Evolutionary conservation across 2,888 invertebrate species (phyloP), one percentile per base, ranked within the genome.

Genomic region (Choristoneura rosaceana): DNA sequence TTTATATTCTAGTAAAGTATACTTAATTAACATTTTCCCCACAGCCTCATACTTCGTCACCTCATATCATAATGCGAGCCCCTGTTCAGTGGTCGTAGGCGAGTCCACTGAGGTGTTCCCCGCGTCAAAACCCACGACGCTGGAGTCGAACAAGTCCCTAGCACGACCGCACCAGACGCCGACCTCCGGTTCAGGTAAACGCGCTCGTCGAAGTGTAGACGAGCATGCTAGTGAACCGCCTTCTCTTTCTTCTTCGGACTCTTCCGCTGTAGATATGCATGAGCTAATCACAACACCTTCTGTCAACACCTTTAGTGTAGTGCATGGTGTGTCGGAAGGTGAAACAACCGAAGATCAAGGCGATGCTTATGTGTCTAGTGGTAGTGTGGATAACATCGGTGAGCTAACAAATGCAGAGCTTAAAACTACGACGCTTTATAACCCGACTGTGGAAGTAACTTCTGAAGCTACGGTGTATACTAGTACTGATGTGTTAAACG

Each of bases 51-150:
- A 97, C 92, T 95, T 97, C 82, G 95, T 97, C 83, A 97, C 97
- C 91, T 97, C 97, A 90, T 97, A 97, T 94, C 96, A 97, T 91
- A 96, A 96, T 83, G 95, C 97, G 79, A 97, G 97, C 89, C 96
- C 97, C 74, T 98, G 98, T 95, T 96, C 97, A 85, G 97, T 98
- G 81, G 94, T 97, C 86, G 97, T 98, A 80, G 97, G 96, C 81
- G 97, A 97, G 87, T 96, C 96, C 83, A 93, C 96, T 76, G 96
- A 96, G 89, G 94, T 96, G 80, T 94, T 95, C 76, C 93, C 95
- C 77, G 95, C 97, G 74, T 95, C 96, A 73, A 97, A 97, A 91
- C 95, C 96, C 77, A 95, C 96, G 81, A 95, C 96, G 78, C 94
- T 96, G 77, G 96, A 96, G 84, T 90, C 96, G 94, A 96, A 97